Base-by-base conservation (phyloP, 2,797 vertebrate genomes). In the Rhynchotus rufescens region DNA sequence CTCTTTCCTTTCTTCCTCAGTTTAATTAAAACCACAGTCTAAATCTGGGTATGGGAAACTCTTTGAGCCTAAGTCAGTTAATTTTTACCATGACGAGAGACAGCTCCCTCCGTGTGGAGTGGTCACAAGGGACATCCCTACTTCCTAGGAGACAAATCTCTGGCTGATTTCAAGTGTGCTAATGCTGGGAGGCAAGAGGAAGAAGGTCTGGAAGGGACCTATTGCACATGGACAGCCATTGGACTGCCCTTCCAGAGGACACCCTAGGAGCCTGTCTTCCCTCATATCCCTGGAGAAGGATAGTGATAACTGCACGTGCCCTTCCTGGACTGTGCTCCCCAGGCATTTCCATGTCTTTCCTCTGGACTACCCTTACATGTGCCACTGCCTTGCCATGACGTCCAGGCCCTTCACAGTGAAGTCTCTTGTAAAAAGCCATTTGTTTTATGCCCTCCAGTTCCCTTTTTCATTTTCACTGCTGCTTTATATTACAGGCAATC, bases 381-480 rank as follows among this genome's bases (percentile, higher is more conserved):
- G 65, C 44, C 57, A 38, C 80, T 80, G 67, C 80, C 54, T 34
- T 51, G 45, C 54, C 2, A 0, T 66, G 67, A 42, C 28, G 92
- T 84, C 47, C 64, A 80, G 36, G 47, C 68, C 44, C 88, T 90
- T 72, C 77, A 23, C 73, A 51, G 57, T 51, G 52, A 83, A 73
- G 56, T 51, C 2, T 1, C 64, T 22, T 38, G 38, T 64, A 73
- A 78, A 89, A 87, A 86, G 32, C 56, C 85, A 25, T 62, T 82
- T 88, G 56, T 16, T 95, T 91, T 84, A 38, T 75, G 38, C 32
- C 59, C 80, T 90, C 26, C 57, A 76, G 87, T 78, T 84, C 26
- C 54, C 20, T 85, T 90, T 54, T 88, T 89, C 49, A n/a, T 79
- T 81, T 72, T 36, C 84, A 79, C 51, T 62, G 74, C 62, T 88